Evolutionary conservation across 2,888 invertebrate species (phyloP), one percentile per base, ranked within the genome.

Genomic region (Sinopyrophorus schimmeli): DNA sequence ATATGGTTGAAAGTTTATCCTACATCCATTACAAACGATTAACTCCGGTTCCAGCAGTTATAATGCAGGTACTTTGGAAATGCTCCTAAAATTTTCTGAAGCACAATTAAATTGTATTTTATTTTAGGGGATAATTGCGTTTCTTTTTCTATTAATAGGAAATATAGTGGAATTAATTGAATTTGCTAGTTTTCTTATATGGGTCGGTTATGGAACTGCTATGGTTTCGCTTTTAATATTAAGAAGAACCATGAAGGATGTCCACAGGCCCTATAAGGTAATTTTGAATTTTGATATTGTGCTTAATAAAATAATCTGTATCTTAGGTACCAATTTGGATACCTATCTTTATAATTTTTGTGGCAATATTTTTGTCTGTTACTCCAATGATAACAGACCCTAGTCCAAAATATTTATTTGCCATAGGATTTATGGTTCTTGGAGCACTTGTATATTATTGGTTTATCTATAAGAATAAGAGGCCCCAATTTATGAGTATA

Each of bases 141-240:
- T 86, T 23, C 59, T 84, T 28, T 88, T 88, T 70, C 84, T 91
- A 35, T 63, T 85, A 30, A 77, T 83, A 15, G 89, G 89, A 42
- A 81, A 89, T 70, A 89, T 92, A 47, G 77, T 79, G 34, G 80
- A 82, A 1, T 76, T 92, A 7, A 92, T 92, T 57, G 87, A 90
- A 62, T 89, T 92, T 68, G 89, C 89, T 27, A 90, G 89, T 69
- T 92, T 92, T 76, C 81, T 91, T 53, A 85, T 89, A 12, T 92
- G 92, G 92, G 81, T 90, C 51, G 90, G 90, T 74, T 92, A 92
- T 69, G 92, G 90, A 0, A 71, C 84, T 0, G 89, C 90, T 0
- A 89, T 92, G 86, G 78, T 87, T 1, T 84, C 90, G 0, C 74
- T 92, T 10, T 70, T 92, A 20, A 80, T 89, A 1, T 74, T 92